phyloP scores from a whole-genome alignment of 2,797 vertebrate genomes.

The Morus bassanus region DNA sequence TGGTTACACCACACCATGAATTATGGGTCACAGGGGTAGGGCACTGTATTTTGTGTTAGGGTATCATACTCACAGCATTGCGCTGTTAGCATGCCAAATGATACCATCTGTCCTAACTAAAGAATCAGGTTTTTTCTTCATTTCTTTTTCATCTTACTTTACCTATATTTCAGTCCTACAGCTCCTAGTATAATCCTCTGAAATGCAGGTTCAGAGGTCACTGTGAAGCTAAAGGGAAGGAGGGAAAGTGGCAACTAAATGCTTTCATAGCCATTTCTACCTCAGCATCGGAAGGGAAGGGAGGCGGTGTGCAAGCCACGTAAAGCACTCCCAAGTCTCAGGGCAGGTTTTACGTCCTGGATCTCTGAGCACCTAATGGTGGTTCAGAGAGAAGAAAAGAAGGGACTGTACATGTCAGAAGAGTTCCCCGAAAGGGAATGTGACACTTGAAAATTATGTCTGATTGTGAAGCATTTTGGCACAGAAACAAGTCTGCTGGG shows the following conservation, averaged over 20 bases:
- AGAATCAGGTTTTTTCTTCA: background rate
- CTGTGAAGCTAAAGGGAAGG: background rate
- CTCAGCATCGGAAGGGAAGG: background rate
- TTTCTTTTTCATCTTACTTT: background rate
- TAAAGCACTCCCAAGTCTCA: background rate
- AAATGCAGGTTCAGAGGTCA: background rate
- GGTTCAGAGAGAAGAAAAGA: background rate
- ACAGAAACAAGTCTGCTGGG: background rate
- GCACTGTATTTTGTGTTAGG: background rate
- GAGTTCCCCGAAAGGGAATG: background rate
- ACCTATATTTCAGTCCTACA: background rate
- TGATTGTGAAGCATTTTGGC: background rate
- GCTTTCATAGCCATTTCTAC: background rate
- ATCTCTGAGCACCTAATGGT: background rate
- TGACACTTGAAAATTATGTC: background rate
- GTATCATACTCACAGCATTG: accelerated
- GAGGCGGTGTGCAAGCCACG: background rate
- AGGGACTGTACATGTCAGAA: background rate
- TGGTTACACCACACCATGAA: background rate
- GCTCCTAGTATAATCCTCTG: background rate
- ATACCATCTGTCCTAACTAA: background rate
- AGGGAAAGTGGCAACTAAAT: background rate
- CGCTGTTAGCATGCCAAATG: background rate
- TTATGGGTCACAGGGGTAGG: background rate
- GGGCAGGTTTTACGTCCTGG: background rate